Evolutionary conservation across 2,113 vertebrate genomes (phyloP).

Genomic region (Sisor rabdophorus): DNA sequence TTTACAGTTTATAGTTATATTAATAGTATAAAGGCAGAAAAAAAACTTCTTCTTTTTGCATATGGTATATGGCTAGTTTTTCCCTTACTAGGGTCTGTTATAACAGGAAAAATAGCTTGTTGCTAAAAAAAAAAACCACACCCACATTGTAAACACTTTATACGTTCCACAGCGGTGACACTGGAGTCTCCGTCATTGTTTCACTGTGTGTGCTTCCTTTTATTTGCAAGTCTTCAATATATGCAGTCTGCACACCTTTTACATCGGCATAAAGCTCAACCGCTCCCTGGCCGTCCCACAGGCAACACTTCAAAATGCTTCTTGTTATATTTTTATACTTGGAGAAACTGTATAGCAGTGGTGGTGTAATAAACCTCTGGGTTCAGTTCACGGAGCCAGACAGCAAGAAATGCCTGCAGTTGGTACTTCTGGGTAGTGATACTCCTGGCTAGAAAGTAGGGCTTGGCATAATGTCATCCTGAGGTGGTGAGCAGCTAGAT

Average conservation of each 20-base stretch:
- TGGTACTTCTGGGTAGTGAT: constrained; percentile 25
- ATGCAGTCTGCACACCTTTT: neutral
- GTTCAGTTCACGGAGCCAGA: constrained; percentile 15
- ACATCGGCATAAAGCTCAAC: neutral
- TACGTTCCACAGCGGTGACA: neutral
- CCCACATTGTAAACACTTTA: neutral
- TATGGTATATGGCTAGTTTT: neutral
- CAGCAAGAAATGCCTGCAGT: neutral
- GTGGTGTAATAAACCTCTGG: constrained; percentile 41
- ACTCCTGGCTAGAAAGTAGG: constrained; percentile 13
- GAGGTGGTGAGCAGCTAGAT: neutral
- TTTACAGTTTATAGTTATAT: neutral
- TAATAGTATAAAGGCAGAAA: neutral
- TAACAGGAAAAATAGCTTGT: neutral
- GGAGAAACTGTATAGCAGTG: constrained; percentile 66
- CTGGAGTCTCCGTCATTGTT: neutral
- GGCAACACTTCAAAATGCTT: constrained; percentile 32
- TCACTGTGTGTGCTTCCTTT: neutral
- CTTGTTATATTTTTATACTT: constrained; percentile 67
- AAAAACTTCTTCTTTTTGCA: neutral
- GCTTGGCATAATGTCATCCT: neutral
- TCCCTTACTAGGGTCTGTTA: too few species aligned
- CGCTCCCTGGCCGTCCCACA: neutral
- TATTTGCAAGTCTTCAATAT: neutral
- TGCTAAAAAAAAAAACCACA: too few species aligned